Conservation (phyloP, 2,797 vertebrate genomes). For the Columba guinea region DNA sequence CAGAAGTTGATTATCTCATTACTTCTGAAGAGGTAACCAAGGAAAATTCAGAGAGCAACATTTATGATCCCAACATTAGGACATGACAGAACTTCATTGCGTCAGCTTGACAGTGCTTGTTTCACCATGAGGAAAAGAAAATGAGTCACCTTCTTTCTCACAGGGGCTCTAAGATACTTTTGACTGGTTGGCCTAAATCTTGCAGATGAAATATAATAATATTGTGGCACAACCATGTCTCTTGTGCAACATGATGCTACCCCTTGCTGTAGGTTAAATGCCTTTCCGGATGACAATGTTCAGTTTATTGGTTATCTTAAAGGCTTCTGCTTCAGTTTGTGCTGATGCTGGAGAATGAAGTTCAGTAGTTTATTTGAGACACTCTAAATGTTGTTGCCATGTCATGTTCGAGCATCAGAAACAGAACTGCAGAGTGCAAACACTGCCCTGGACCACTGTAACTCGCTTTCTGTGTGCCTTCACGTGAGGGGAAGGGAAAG, state of each 20-base stretch:
- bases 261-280: background rate
- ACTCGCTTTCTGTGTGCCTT: background rate
- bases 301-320: background rate
- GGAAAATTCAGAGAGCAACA: background rate
- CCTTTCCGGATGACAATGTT: background rate
- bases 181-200: background rate
- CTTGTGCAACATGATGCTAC: background rate
- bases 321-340: background rate
- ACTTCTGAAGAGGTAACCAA: slow-evolving; percentile 73
- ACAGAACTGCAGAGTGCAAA: background rate
- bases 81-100: background rate
- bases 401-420: background rate
- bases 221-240: background rate
- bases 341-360: background rate
- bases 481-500: background rate
- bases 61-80: background rate
- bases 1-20: slow-evolving; percentile 73
- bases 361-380: background rate
- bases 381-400: background rate
- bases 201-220: background rate
- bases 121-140: background rate
- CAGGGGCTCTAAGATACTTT: background rate
- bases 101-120: background rate
- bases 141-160: background rate
- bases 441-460: background rate